Conservation (phyloP, 2,113 vertebrate genomes). For the Sceloporus tristichus region DNA sequence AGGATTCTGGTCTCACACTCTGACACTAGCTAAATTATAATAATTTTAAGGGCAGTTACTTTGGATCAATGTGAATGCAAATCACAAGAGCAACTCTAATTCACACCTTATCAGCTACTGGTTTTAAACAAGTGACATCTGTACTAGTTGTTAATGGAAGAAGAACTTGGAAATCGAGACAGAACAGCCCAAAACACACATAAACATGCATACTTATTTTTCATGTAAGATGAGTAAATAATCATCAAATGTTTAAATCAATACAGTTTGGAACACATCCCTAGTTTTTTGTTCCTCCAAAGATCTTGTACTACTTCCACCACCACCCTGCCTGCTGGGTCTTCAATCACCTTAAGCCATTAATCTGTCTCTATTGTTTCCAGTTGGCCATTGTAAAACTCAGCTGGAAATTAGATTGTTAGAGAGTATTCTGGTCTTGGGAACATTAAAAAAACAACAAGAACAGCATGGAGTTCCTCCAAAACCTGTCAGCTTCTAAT, state of each 20-base stretch:
- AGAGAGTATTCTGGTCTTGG: conserved; percentile 53
- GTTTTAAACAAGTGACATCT: conserved; percentile 54
- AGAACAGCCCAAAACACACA: conserved; percentile 6
- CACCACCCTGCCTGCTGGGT: conserved; percentile 50
- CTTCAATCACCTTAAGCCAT: conserved; percentile 17
- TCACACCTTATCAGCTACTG: neutral
- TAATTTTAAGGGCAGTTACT: neutral
- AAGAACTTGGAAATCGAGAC: conserved; percentile 55
- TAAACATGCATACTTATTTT: neutral
- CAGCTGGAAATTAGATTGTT: conserved; percentile 39
- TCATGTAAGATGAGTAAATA: neutral
- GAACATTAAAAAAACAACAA: conserved; percentile 13
- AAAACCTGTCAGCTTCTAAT: conserved; percentile 42
- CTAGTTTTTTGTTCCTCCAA: conserved; percentile 46
- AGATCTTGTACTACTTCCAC: conserved; percentile 54
- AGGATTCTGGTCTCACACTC: too few relatives aligned
- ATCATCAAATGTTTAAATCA: neutral
- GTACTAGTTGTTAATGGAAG: conserved; percentile 57
- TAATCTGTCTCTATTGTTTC: conserved; percentile 26
- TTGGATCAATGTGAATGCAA: neutral
- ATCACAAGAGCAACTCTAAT: neutral
- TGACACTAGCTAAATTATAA: conserved; percentile 27
- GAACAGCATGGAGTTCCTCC: conserved; percentile 38
- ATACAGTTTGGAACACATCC: conserved; percentile 14
- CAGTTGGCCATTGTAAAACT: conserved; percentile 20